Evolutionary conservation across 2,888 invertebrate species (phyloP), one percentile per base, ranked within the genome.

Genomic region (Mechanitis messenoides): DNA sequence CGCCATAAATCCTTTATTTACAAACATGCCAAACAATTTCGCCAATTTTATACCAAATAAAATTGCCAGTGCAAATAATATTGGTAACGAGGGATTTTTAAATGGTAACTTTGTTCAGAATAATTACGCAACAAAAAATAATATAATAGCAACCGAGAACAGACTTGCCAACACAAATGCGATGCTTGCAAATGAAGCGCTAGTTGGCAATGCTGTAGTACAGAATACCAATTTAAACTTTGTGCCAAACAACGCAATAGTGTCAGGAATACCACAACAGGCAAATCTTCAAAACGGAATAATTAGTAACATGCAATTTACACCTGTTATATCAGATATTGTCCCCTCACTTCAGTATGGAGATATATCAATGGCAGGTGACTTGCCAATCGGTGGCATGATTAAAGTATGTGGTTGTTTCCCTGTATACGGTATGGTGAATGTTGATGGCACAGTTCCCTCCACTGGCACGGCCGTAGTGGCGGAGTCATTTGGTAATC

Each of bases 361-460:
- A 0, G 87, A 87, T 28, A 74, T 87, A 0, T 75, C 77, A 0
- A 71, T 85, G 2, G 72, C 76, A 0, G 87, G 87, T 0, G 85
- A 86, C 2, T 68, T 87, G 45, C 85, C 85, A 4, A 76, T 87
- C 0, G 81, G 78, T 33, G 87, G 87, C 0, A 77, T 76, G 1
- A 86, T 87, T 0, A 83, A 80, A 65, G 82, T 87, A 0, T 78
- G 76, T 42, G 87, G 87, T 0, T 75, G 83, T 1, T 85, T 87
- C 74, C 87, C 87, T 0, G 84, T 87, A 0, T 87, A 86, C 57
- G 87, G 87, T 0, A 78, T 78, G 28, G 79, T 87, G 1, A 78
- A 78, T 0, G 73, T 87, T 0, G 85, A 87, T 65, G 87, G 87
- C 1, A 69, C 70, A 0, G 66, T 87, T 11, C 85, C 86, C 1